Evolutionary conservation across 2,888 invertebrate species (phyloP), one percentile per base, ranked within the genome.

Genomic region (Agonopterix alstromeriana): DNA sequence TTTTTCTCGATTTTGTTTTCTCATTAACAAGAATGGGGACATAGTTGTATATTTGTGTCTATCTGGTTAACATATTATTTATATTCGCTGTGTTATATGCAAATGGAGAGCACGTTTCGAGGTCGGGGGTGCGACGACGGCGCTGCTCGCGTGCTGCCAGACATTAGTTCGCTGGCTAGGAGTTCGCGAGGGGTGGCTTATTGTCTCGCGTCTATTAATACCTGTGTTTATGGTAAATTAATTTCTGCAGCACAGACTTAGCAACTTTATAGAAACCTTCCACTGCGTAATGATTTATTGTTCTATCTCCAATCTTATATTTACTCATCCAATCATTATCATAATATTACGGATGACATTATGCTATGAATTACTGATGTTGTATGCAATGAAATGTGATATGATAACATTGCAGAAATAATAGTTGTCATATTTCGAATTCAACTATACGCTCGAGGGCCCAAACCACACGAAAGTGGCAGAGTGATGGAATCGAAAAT

Each of bases 171-270:
- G 65, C 71, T 72, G 71, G 27, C 79, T 75, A 69, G 67, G 62
- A 76, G 74, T 72, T 75, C 71, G 70, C 70, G 69, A 70, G 76
- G 79, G 84, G 77, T 80, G 75, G 77, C 80, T 78, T 83, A 82
- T 83, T 86, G 84, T 86, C 85, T 85, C 77, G 78, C 73, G 71
- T 81, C 83, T 84, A 84, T 83, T 85, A 80, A 81, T 80, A 77
- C 70, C 73, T 65, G 72, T 76, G 77, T 79, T 77, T 83, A 79
- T 78, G 67, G 72, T 63, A 71, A 82, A 82, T 82, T 82, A 81
- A 80, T 83, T 77, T 78, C 67, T 71, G 67, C 70, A 65, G 65
- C 67, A 63, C 65, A 66, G 61, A 60, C 60, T 59, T 59, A 49
- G 53, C 52, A 43, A 43, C 43, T 10, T 42, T 27, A 7, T 27